Evolutionary conservation across 1,140 invertebrate species (phyloP).

Genomic region (Ladona fulva): DNA sequence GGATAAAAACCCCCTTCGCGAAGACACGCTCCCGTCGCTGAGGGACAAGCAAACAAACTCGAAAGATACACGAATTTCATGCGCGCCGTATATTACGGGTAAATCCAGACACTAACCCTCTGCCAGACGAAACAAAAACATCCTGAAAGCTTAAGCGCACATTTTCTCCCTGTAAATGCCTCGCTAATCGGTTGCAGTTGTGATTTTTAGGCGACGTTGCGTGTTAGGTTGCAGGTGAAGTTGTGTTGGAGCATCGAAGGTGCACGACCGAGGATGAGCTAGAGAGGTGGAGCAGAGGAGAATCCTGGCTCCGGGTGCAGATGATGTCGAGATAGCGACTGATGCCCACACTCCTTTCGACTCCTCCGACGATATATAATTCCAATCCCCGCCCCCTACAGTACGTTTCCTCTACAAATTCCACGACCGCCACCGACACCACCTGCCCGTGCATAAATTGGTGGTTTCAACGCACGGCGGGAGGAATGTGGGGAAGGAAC

Average conservation of each 20-base stretch:
- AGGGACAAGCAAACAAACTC: no score
- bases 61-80: no score
- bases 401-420: not conserved
- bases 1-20: no score
- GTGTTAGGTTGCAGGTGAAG: not conserved
- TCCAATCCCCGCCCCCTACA: not conserved
- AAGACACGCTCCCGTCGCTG: no score
- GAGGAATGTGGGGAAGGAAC: not conserved
- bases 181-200: no score
- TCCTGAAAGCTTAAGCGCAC: no score
- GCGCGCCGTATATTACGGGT: no score
- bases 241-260: not conserved
- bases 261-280: not conserved
- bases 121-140: no score
- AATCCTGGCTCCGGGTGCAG: no score
- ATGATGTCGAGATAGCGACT: not conserved
- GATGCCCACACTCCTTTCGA: not conserved
- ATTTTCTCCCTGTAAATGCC: no score
- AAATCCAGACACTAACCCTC: no score
- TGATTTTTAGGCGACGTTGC: no score
- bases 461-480: not conserved
- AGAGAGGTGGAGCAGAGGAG: not conserved
- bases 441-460: not conserved
- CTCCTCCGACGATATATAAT: not conserved
- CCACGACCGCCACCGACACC: not conserved